Conservation (phyloP, 2,113 vertebrate genomes). For the Pseudopodoces humilis region DNA sequence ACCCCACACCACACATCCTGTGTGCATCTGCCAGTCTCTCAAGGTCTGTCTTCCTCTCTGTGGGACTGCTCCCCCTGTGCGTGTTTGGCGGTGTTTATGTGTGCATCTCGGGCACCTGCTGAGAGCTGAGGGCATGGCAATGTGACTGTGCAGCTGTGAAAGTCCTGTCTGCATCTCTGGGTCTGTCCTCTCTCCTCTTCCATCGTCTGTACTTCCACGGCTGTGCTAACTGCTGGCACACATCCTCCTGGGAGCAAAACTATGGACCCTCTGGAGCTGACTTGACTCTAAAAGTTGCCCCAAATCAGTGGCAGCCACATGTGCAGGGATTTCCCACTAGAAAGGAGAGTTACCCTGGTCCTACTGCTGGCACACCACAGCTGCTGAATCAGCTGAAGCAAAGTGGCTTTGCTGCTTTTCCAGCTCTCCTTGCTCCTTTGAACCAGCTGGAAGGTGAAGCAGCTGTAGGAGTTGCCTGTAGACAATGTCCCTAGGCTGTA, state of each 20-base stretch:
- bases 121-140: neutral
- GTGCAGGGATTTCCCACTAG: neutral
- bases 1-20: accelerated
- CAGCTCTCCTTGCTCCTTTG: neutral
- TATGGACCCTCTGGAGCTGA: neutral
- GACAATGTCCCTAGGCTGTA: neutral
- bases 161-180: neutral
- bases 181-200: neutral
- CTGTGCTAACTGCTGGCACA: neutral
- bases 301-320: neutral
- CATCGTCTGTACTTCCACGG: neutral
- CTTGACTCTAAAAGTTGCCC: neutral
- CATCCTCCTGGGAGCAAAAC: neutral
- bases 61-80: neutral
- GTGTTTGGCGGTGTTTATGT: neutral
- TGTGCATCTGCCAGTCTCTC: neutral
- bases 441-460: neutral
- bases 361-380: neutral
- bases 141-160: neutral
- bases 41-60: neutral
- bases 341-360: neutral
- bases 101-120: neutral
- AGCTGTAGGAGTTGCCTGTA: neutral
- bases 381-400: neutral
- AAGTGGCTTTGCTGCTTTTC: neutral